A percentile compares a stretch with the other conserved stretches of the same genome.
Evolutionary conservation across 2,797 vertebrate genomes (phyloP).

Genomic region (Octomys mimax): DNA sequence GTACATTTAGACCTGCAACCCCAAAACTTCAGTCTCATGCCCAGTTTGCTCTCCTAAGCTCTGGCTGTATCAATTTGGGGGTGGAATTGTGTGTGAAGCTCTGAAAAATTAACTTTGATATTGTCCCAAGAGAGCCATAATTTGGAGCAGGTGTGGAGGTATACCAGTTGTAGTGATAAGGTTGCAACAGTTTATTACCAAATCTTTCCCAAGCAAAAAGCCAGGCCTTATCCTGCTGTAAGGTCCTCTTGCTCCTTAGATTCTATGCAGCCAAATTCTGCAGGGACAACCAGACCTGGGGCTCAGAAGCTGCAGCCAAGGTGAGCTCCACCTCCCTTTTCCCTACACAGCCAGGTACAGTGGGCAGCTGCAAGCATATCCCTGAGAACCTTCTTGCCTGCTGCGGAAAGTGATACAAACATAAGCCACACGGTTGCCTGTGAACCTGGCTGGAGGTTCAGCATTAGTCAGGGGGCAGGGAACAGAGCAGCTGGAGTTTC

Average conservation of each 20-base stretch:
- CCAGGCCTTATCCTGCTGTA: not conserved
- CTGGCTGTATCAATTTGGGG: not conserved
- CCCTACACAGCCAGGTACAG: not conserved
- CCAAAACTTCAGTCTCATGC: not conserved
- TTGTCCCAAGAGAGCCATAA: not conserved
- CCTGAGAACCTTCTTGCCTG: not conserved
- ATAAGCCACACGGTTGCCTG: accelerated
- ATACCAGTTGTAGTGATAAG: not conserved
- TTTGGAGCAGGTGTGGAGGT: accelerated
- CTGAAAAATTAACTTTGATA: not conserved
- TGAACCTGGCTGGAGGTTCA: not conserved
- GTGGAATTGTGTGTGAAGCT: not conserved
- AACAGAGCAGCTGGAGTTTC: not conserved
- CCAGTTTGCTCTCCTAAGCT: not conserved
- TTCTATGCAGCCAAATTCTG: not conserved
- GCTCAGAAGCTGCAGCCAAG: not conserved
- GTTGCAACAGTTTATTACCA: not conserved
- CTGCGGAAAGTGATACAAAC: not conserved
- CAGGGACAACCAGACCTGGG: not conserved
- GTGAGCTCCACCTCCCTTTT: not conserved
- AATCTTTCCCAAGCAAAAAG: not conserved
- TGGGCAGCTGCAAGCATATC: accelerated
- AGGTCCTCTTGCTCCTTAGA: not conserved
- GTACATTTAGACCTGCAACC: not conserved
- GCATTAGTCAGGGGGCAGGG: not conserved